Evolutionary conservation across 2,797 vertebrate genomes (phyloP).

Genomic region (Neomorphus geoffroyi): DNA sequence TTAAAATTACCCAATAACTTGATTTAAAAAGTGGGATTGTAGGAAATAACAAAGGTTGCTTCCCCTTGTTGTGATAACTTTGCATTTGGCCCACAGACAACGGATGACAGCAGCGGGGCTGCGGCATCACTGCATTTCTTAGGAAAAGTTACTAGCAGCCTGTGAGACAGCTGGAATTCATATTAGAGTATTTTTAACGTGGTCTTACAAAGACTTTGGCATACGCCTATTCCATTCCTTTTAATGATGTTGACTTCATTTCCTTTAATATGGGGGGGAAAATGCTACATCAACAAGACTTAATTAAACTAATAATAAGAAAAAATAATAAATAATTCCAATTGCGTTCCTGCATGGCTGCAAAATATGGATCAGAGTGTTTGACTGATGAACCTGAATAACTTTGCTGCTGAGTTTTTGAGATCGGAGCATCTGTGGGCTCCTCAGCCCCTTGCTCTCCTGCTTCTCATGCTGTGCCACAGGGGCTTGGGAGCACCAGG

Average conservation of each 20-base stretch:
- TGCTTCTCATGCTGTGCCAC: rapidly evolving
- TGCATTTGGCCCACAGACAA: neutral
- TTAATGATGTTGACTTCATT: slow-evolving; percentile 61
- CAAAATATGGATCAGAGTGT: neutral
- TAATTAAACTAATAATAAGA: slow-evolving; percentile 40
- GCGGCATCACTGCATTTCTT: neutral
- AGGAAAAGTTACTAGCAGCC: neutral
- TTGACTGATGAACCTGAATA: neutral
- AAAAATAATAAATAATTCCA: slow-evolving; percentile 30
- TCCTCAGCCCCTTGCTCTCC: no score
- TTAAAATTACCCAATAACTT: neutral
- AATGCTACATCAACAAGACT: neutral
- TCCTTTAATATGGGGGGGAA: neutral
- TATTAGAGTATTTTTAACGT: slow-evolving; percentile 55
- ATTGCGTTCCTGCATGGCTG: neutral
- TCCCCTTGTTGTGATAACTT: neutral
- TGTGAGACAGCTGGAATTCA: slow-evolving; percentile 42
- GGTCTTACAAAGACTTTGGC: slow-evolving; percentile 59
- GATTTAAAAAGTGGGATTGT: neutral
- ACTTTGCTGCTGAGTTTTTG: rapidly evolving
- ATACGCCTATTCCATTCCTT: slow-evolving; percentile 42
- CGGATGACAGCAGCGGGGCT: neutral
- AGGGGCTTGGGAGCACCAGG: neutral
- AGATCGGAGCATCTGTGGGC: rapidly evolving
- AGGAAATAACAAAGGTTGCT: neutral